A percentile compares a stretch with the other conserved stretches of the same genome.
phyloP scores from a whole-genome alignment of 92 coral and sea anemone species.

The Heliopora coerulea region DNA sequence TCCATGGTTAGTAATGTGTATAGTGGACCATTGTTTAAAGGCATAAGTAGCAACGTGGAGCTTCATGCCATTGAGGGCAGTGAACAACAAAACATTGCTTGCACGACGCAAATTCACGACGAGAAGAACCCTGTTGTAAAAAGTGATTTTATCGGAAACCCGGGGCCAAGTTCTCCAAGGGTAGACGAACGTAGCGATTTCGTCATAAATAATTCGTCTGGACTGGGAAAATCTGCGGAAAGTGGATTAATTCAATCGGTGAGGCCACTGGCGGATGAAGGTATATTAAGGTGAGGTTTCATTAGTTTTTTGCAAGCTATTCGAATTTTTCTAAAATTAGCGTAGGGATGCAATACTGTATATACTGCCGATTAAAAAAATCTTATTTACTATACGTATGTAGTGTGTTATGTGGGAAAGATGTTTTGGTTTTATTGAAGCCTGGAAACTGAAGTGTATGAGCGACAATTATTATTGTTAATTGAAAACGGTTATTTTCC shows the following conservation, averaged over 20 bases:
- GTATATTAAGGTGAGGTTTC: slow-evolving; percentile 12
- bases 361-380: not conserved
- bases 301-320: not conserved
- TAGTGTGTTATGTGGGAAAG: not conserved
- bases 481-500: slow-evolving; percentile 36
- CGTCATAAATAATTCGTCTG: slow-evolving; percentile 44
- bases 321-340: too few relatives aligned
- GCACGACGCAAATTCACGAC: slow-evolving; percentile 2
- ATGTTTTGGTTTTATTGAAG: not conserved
- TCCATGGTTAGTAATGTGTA: slow-evolving; percentile 5
- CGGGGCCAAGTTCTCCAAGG: slow-evolving; percentile 19
- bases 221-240: slow-evolving; percentile 9
- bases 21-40: slow-evolving; percentile 3
- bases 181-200: slow-evolving; percentile 28
- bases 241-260: not conserved
- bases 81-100: not conserved
- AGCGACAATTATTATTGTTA: slow-evolving; percentile 28
- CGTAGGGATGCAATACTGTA: too few relatives aligned
- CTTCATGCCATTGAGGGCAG: slow-evolving; percentile 2
- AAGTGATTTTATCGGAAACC: slow-evolving; percentile 18
- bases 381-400: not conserved
- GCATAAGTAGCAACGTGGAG: not conserved
- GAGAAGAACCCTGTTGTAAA: slow-evolving; percentile 2
- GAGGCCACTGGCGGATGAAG: slow-evolving; percentile 15
- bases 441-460: too few relatives aligned